Base-by-base conservation (phyloP, 2,888 invertebrate genomes). In the Tridacna crocea region DNA sequence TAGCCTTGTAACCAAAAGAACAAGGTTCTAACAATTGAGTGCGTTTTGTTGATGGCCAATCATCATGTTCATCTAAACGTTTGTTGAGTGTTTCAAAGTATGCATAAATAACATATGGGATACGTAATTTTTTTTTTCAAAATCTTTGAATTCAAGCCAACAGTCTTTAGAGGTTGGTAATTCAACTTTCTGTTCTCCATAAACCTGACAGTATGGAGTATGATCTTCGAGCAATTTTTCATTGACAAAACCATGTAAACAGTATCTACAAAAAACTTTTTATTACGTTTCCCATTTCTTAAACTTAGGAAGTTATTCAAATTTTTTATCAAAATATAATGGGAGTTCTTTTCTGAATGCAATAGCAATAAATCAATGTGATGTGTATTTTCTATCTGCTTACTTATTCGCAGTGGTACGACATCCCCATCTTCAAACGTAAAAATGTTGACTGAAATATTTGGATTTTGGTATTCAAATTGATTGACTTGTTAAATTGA, bases 51-150 rank as follows among this genome's bases (percentile, higher is more conserved):
- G 75, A 77, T 26, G 77, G 72, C 26, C 17, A 17, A n/a, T 8
- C 19, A 17, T 36, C n/a, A 26, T 26, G n/a, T 68, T 47, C 51
- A 19, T 77, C 22, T 55, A 84, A 70, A n/a, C 81, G 82, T 58
- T 66, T 76, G 51, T 79, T 82, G 26, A 84, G 68, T 11, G 75
- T 73, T 46, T 84, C 84, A 77, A 84, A 84, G 73, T 84, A 81
- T 13, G 84, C 84, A 76, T 84, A 80, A 12, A 84, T 84, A 0
- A 79, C 76, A 70, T 84, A 84, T 10, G 80, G 84, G 3, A 79
- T 78, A 24, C 73, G 63, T 68, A 80, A 65, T n/a, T n/a, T 51
- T 63, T 74, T 80, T 83, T 81, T 72, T 81, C 78, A 79, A 75
- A 77, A 26, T 75, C 80, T 76, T 80, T 85, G 74, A 80, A 85